Evolutionary conservation across 2,113 vertebrate species (phyloP).

Genomic region (Pteropus alecto): DNA sequence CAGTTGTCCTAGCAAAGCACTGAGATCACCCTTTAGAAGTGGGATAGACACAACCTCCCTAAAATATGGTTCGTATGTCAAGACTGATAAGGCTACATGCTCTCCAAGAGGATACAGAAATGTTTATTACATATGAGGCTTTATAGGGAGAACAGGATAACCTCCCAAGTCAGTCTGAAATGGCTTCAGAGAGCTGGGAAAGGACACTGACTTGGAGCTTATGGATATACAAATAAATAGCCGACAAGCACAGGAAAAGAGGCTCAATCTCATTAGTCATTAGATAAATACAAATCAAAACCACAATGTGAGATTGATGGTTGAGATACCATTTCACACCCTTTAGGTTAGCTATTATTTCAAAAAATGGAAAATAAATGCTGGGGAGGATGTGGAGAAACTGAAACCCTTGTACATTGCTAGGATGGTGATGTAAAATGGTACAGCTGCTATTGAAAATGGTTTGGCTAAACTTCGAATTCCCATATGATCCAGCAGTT

Average conservation of each 20-base stretch:
- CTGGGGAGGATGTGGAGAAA: background rate
- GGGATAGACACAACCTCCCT: background rate
- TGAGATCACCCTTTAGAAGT: background rate
- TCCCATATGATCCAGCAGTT: background rate
- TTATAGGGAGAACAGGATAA: background rate
- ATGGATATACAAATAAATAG: background rate
- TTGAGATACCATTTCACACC: background rate
- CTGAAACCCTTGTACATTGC: background rate
- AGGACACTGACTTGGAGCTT: background rate
- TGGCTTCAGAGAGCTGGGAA: background rate
- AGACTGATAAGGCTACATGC: background rate
- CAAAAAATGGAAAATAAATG: background rate
- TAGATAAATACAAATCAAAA: background rate
- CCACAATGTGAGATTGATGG: background rate
- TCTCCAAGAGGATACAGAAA: background rate
- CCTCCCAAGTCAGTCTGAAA: background rate
- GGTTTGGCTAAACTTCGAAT: background rate
- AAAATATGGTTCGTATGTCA: background rate
- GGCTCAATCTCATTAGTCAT: background rate
- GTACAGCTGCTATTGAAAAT: background rate
- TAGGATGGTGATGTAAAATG: background rate
- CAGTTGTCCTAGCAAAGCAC: background rate
- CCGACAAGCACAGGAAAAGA: background rate
- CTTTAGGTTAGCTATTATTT: background rate
- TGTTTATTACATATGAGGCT: background rate